Conservation (phyloP, 2,797 vertebrate genomes). For the Mionectes olivaceus region DNA sequence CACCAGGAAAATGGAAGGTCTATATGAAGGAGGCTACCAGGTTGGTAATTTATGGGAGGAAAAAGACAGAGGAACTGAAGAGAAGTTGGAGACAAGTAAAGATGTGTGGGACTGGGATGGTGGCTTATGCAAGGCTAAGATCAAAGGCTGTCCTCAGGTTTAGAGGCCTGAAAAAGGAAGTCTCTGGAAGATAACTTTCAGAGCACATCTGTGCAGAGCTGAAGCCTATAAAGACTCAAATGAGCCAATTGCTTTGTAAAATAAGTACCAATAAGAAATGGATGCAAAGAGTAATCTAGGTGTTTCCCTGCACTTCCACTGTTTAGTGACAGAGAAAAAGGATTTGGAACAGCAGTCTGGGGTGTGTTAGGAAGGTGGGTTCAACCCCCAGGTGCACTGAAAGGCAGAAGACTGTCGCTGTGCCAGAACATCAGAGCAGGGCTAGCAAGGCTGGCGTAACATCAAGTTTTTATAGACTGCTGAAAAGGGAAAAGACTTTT, state of each 20-base stretch:
- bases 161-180: neutral
- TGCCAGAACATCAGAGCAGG: neutral
- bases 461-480: conserved; percentile 65
- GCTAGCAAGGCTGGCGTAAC: conserved; percentile 49
- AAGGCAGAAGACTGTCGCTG: neutral
- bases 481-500: conserved; percentile 46
- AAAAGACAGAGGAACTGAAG: neutral
- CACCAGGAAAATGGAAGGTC: neutral
- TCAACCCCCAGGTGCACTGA: neutral
- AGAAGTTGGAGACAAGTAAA: neutral
- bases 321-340: neutral
- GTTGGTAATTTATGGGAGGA: neutral
- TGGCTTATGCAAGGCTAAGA: neutral
- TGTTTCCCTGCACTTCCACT: neutral
- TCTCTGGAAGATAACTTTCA: neutral
- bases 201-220: neutral
- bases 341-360: neutral
- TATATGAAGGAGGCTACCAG: neutral
- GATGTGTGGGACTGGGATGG: neutral
- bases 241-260: neutral
- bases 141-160: neutral
- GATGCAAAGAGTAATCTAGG: neutral
- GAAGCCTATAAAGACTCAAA: neutral
- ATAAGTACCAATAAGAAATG: neutral
- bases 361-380: neutral